These are phyloP conservation scores for Drosophila ezoana DNA, from an alignment of 2,888 invertebrate species.

Conservation along the genomic window DNA sequence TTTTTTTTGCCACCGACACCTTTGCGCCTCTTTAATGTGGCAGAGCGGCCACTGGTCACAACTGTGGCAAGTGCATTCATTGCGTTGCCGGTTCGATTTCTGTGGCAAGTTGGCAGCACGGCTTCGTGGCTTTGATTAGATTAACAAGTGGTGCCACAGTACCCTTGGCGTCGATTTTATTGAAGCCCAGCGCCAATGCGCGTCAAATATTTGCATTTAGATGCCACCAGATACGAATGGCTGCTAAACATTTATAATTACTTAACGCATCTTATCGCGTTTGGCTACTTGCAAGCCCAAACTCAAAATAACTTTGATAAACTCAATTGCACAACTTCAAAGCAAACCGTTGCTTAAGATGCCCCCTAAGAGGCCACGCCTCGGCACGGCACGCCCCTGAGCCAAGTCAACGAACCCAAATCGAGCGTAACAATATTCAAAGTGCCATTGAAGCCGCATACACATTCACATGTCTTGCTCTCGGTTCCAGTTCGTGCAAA, in stretches of 20 bases:
- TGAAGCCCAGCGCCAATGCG: slow-evolving; percentile 64
- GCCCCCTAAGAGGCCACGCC: slow-evolving; percentile 18
- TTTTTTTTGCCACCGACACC: slow-evolving; percentile 66
- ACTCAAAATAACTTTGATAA: slow-evolving; percentile 73
- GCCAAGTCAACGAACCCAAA: slow-evolving; percentile 74
- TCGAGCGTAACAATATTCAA: slow-evolving; percentile 77
- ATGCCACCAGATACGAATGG: slow-evolving; percentile 67
- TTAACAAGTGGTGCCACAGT: slow-evolving; percentile 56
- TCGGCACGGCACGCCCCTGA: slow-evolving; percentile 30
- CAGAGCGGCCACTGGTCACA: slow-evolving; percentile 41
- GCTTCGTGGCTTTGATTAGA: slow-evolving; percentile 68
- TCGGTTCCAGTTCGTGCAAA: slow-evolving; percentile 67
- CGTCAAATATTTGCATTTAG: slow-evolving; percentile 81
- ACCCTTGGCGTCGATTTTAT: slow-evolving; percentile 38
- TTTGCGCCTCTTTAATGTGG: slow-evolving; percentile 58
- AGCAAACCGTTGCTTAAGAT: slow-evolving; percentile 36
- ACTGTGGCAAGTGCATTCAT: slow-evolving; percentile 52
- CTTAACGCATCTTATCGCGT: slow-evolving; percentile 75
- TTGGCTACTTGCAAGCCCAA: slow-evolving; percentile 67
- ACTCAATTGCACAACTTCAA: slow-evolving; percentile 62
- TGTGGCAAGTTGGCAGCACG: slow-evolving; percentile 35
- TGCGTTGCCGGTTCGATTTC: slow-evolving; percentile 40
- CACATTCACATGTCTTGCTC: slow-evolving; percentile 64
- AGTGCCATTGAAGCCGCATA: slow-evolving; percentile 73
- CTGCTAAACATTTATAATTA: slow-evolving; percentile 77